Percentiles rank a stretch among this genome's conserved stretches.
Conservation (phyloP, 2,888 invertebrate species). For the Brenthis daphne region DNA sequence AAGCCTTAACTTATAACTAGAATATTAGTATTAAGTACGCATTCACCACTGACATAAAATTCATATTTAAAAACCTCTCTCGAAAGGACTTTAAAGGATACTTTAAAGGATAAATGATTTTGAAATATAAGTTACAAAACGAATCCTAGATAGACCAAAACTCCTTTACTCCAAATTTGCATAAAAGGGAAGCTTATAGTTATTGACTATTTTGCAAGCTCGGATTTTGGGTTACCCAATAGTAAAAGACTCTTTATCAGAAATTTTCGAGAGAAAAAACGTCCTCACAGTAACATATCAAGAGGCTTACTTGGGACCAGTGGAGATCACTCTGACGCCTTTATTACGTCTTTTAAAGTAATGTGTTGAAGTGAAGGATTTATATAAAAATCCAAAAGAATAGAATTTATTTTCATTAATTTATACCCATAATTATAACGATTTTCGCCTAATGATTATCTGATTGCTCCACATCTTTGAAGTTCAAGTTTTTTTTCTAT, state of each 20-base stretch:
- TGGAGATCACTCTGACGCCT: slow-evolving; percentile 42
- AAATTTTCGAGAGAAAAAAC: slow-evolving; percentile 35
- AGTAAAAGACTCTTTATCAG: slow-evolving; percentile 34
- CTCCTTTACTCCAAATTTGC: slow-evolving; percentile 28
- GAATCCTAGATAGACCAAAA: slow-evolving; percentile 19
- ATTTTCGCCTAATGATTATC: no score
- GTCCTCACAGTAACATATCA: slow-evolving; percentile 43
- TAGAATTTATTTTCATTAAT: no score
- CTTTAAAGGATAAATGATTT: slow-evolving; percentile 5
- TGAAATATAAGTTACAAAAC: slow-evolving; percentile 8
- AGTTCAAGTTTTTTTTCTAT: no score
- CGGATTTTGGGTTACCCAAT: slow-evolving; percentile 31
- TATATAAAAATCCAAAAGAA: not conserved
- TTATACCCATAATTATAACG: no score
- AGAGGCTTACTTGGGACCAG: slow-evolving; percentile 46
- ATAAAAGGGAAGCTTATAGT: slow-evolving; percentile 33
- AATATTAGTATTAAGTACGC: no score
- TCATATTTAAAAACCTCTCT: no score
- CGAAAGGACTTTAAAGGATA: no score
- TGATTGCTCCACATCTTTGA: no score
- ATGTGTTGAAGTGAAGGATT: slow-evolving; percentile 19
- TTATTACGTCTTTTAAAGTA: slow-evolving; percentile 41
- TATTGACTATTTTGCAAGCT: slow-evolving; percentile 33
- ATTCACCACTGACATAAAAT: no score
- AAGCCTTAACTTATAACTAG: no score